Conservation (phyloP, 1,140 invertebrate genomes). For the Akabosia matsudoensis region DNA sequence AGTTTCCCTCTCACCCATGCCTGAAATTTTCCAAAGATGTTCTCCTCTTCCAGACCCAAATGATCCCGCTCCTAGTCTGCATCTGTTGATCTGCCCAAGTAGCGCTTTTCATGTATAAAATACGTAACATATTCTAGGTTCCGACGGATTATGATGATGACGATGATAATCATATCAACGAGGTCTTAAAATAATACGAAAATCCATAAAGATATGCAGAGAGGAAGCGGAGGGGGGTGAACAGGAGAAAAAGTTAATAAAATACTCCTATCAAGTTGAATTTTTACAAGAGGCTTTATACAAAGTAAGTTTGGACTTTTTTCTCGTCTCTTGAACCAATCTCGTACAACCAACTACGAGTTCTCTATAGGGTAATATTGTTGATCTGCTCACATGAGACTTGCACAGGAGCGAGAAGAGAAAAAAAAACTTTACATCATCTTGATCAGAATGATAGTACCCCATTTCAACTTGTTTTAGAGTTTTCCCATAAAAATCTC, state of each 20-base stretch:
- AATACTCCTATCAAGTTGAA: background rate
- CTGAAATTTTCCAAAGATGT: no score
- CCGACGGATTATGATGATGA: constrained; percentile 14
- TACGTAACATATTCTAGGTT: constrained; percentile 3
- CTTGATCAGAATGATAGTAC: background rate
- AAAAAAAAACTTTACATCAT: background rate
- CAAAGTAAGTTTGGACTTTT: background rate
- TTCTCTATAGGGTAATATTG: background rate
- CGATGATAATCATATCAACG: constrained; percentile 8
- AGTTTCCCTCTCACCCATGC: no score
- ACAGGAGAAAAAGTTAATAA: background rate
- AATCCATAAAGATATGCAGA: constrained; percentile 29
- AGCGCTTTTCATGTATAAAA: no score
- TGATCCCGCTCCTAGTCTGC: no score
- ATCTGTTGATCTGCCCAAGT: no score
- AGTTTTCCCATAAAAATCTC: constrained; percentile 9
- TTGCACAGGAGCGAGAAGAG: no score
- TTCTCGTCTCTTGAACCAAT: background rate
- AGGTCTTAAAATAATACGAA: constrained; percentile 24
- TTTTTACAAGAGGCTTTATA: background rate
- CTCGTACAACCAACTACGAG: background rate
- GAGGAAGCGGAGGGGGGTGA: background rate
- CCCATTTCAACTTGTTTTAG: background rate
- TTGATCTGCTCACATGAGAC: background rate
- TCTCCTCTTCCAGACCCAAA: no score